These are phyloP conservation scores for Limnephilus marmoratus DNA, from an alignment of 2,888 invertebrate species.

Conservation along the genomic window DNA sequence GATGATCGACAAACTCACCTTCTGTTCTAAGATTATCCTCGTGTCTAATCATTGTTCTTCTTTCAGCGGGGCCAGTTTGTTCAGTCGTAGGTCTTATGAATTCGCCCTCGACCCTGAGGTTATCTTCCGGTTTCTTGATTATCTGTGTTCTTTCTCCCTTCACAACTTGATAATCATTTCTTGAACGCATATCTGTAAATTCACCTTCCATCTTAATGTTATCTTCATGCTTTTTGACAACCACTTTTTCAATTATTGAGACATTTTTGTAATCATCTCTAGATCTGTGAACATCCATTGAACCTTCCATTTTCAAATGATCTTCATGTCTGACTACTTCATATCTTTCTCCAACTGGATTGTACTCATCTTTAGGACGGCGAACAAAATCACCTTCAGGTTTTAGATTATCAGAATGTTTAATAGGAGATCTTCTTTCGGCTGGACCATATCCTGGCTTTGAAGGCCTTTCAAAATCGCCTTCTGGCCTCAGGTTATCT, in stretches of 20 bases:
- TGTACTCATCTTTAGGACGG: constrained; percentile 67
- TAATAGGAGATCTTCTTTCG: constrained; percentile 70
- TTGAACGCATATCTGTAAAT: constrained; percentile 73
- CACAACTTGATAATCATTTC: constrained; percentile 68
- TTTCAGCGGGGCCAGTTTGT: constrained; percentile 74
- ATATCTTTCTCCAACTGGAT: constrained; percentile 78
- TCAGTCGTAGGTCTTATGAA: constrained; percentile 74
- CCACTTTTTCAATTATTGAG: constrained; percentile 76
- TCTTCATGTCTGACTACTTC: constrained; percentile 81
- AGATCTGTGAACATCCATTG: constrained; percentile 75
- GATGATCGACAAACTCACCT: constrained; percentile 77
- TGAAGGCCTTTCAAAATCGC: constrained; percentile 74
- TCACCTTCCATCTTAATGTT: constrained; percentile 75
- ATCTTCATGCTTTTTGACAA: constrained; percentile 78
- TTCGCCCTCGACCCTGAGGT: constrained; percentile 75
- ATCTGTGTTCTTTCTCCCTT: constrained; percentile 71
- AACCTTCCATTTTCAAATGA: constrained; percentile 83
- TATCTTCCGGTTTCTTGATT: constrained; percentile 73
- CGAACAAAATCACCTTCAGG: constrained; percentile 77
- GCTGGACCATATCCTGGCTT: constrained; percentile 71
- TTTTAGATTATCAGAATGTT: constrained; percentile 74
- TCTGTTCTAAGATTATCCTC: constrained; percentile 77
- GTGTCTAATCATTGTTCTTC: constrained; percentile 75
- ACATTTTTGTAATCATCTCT: constrained; percentile 78
- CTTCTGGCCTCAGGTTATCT: constrained; percentile 79